These are phyloP conservation scores for Styela plicata DNA, from an alignment of 23 tunicate species.

Conservation along the genomic window DNA sequence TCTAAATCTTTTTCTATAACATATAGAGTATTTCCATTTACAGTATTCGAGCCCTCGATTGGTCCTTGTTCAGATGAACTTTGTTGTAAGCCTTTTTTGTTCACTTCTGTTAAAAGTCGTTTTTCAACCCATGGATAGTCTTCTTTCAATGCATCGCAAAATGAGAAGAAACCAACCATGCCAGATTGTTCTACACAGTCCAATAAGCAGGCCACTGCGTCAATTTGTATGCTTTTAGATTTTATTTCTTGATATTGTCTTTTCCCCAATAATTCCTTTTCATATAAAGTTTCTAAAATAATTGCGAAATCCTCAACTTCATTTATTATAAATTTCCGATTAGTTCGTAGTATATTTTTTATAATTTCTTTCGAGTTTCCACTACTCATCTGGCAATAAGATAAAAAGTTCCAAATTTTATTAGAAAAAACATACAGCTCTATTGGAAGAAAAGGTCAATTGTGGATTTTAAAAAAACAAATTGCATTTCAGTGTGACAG, in stretches of 20 bases:
- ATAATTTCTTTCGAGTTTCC: no score
- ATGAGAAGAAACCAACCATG: conserved; percentile 26
- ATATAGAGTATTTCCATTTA: background rate
- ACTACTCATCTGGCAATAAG: no score
- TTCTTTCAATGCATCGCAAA: conserved; percentile 36
- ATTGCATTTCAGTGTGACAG: no score
- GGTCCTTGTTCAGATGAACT: background rate
- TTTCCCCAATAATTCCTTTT: conserved; percentile 14
- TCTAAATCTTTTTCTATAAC: background rate
- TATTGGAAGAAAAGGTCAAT: no score
- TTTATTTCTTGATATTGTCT: conserved; percentile 56
- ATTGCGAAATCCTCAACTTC: conserved; percentile 2
- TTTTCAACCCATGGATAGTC: conserved; percentile 50
- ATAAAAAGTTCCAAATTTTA: no score
- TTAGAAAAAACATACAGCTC: no score
- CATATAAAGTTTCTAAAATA: conserved; percentile 25
- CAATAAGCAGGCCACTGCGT: conserved; percentile 34
- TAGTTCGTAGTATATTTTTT: conserved; percentile 10
- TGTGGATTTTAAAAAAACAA: no score
- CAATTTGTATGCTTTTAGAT: conserved; percentile 25
- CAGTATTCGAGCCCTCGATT: background rate
- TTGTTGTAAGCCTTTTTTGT: background rate
- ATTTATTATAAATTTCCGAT: conserved; percentile 7
- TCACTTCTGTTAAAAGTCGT: conserved; percentile 2
- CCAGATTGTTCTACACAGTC: conserved; percentile 31